Conservation (phyloP, 2,797 vertebrate genomes). For the Coregonus suidteri region DNA sequence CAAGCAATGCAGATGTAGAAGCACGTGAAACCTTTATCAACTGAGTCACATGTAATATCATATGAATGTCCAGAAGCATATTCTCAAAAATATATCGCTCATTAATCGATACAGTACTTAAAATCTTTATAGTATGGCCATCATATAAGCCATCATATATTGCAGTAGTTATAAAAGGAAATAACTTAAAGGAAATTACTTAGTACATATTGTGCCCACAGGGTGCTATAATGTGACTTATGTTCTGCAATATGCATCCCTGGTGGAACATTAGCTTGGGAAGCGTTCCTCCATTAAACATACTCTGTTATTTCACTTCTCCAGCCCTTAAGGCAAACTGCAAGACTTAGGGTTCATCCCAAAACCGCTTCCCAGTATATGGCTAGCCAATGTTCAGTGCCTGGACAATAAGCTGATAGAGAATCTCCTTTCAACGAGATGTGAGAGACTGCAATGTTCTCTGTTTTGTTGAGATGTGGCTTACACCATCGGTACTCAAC, state of each 20-base stretch:
- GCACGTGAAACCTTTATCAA: too few relatives aligned
- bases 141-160: conserved; percentile 7
- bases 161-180: conserved; percentile 44
- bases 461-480: too few relatives aligned
- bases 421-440: too few relatives aligned
- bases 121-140: conserved; percentile 38
- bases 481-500: too few relatives aligned
- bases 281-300: conserved; percentile 63
- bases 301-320: conserved; percentile 44
- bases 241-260: conserved; percentile 33
- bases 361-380: too few relatives aligned
- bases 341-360: not conserved
- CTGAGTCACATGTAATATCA: not conserved
- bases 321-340: conserved; percentile 48
- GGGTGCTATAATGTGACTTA: conserved; percentile 18
- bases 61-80: not conserved
- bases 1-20: too few relatives aligned
- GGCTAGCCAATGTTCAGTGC: too few relatives aligned
- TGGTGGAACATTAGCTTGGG: conserved; percentile 60
- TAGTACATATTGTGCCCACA: conserved; percentile 61
- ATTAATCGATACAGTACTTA: conserved; percentile 24
- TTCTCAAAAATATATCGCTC: not conserved
- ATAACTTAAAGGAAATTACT: conserved; percentile 37
- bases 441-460: too few relatives aligned
- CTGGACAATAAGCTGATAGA: too few relatives aligned